A percentile compares a stretch with the other conserved stretches of the same genome.
phyloP scores from a whole-genome alignment of 2,888 invertebrate species.

The Schrankia costaestrigalis region DNA sequence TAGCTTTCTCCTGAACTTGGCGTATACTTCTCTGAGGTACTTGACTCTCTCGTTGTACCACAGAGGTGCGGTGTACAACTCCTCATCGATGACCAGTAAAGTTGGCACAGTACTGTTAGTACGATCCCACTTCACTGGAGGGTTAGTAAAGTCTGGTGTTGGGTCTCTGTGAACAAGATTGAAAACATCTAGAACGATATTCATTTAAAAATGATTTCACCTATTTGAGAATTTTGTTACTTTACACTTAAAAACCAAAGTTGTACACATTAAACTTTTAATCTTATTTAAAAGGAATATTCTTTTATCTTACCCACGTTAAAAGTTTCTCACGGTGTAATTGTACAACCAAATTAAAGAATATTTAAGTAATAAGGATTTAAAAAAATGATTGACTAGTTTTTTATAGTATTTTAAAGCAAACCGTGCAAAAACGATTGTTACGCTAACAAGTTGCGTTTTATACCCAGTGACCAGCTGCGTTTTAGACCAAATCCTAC shows the following conservation, averaged over 20 bases:
- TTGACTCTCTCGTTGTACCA: conserved; percentile 47
- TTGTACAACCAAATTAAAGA: no score
- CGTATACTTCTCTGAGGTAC: conserved; percentile 49
- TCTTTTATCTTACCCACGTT: no score
- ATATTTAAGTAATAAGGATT: no score
- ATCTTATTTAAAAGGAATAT: background rate
- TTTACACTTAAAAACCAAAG: background rate
- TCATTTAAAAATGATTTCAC: background rate
- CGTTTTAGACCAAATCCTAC: no score
- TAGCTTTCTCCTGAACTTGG: conserved; percentile 49
- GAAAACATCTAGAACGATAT: background rate
- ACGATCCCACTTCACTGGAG: conserved; percentile 52
- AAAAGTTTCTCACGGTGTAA: no score
- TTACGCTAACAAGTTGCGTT: no score
- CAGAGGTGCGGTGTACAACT: conserved; percentile 44
- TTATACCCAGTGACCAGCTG: no score
- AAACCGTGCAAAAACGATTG: no score
- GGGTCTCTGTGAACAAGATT: conserved; percentile 49
- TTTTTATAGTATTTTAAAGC: no score
- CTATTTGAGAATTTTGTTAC: background rate
- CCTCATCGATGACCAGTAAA: conserved; percentile 48
- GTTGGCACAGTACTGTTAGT: conserved; percentile 34
- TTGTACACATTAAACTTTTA: no score
- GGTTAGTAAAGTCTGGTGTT: conserved; percentile 44
- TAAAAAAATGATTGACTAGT: no score